Evolutionary conservation across 1,140 invertebrate species (phyloP).

Genomic region (Euura lappo): DNA sequence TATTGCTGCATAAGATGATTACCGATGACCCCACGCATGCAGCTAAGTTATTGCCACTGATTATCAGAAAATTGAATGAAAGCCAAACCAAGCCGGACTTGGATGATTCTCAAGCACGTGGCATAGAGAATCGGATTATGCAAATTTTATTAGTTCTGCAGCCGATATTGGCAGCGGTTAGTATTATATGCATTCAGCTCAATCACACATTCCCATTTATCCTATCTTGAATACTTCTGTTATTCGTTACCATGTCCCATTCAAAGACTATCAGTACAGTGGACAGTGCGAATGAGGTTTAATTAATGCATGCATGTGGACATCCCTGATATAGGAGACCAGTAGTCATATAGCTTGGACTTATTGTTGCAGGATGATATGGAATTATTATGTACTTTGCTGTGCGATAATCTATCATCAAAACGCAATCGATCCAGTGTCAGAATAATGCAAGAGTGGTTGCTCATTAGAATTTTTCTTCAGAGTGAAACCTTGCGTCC

Average conservation of each 20-base stretch:
- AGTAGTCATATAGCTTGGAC: too few species aligned
- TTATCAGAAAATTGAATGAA: constrained; percentile 33
- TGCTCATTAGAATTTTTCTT: constrained; percentile 55
- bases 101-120: constrained; percentile 61
- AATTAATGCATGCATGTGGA: too few species aligned
- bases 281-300: too few species aligned
- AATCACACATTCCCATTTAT: too few species aligned
- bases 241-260: too few species aligned
- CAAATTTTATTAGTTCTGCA: constrained; percentile 60
- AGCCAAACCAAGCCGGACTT: constrained; percentile 58
- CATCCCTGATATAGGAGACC: too few species aligned
- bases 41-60: constrained; percentile 24
- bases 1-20: constrained; percentile 33
- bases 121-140: constrained; percentile 59
- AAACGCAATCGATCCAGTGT: constrained; percentile 71
- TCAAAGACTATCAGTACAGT: too few species aligned
- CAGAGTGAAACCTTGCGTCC: constrained; percentile 31
- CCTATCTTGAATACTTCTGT: too few species aligned
- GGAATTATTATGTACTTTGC: constrained; percentile 39
- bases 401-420: constrained; percentile 56
- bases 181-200: too few species aligned
- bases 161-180: constrained; percentile 40
- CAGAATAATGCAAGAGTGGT: constrained; percentile 70
- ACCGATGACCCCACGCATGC: constrained; percentile 22
- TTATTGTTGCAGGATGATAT: constrained; percentile 43